A percentile compares a stretch with the other conserved stretches of the same genome.
These are phyloP conservation scores for Sebastes dallii DNA, from an alignment of 2,797 vertebrate species.

Conservation along the genomic window DNA sequence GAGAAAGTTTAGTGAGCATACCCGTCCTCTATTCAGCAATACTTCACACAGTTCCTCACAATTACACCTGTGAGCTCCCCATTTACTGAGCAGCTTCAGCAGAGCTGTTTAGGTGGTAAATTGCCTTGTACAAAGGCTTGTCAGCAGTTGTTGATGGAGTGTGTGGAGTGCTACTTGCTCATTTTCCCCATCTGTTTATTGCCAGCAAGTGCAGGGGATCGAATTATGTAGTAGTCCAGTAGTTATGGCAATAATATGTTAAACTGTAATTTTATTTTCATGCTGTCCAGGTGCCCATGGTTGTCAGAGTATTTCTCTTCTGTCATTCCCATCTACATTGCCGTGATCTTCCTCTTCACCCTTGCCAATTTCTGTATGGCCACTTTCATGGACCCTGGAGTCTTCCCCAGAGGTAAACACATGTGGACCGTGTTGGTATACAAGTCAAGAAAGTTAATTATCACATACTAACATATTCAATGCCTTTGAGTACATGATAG, in stretches of 20 bases:
- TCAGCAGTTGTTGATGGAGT: not conserved
- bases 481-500: not conserved
- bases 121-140: conserved; percentile 7
- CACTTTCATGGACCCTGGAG: conserved; percentile 98
- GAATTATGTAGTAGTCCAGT: not conserved
- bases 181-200: not conserved
- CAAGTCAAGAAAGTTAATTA: not conserved
- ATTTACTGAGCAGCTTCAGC: conserved; percentile 7
- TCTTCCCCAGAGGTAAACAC: conserved; percentile 93
- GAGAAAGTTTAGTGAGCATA: not conserved
- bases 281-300: conserved; percentile 88
- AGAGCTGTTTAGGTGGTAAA: not conserved
- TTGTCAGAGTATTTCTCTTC: conserved; percentile 89
- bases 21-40: not conserved
- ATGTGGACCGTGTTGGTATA: not conserved
- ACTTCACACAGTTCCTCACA: not conserved
- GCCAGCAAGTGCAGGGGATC: not conserved
- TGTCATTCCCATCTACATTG: conserved; percentile 90
- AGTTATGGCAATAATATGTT: not conserved
- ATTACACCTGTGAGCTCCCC: conserved; percentile 12
- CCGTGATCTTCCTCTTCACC: conserved; percentile 94
- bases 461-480: not conserved
- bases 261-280: not conserved
- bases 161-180: not conserved
- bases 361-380: conserved; percentile 99